Evolutionary conservation across 2,113 vertebrate genomes (phyloP), one percentile per base, ranked within the genome.

Genomic region (Lepus europaeus): DNA sequence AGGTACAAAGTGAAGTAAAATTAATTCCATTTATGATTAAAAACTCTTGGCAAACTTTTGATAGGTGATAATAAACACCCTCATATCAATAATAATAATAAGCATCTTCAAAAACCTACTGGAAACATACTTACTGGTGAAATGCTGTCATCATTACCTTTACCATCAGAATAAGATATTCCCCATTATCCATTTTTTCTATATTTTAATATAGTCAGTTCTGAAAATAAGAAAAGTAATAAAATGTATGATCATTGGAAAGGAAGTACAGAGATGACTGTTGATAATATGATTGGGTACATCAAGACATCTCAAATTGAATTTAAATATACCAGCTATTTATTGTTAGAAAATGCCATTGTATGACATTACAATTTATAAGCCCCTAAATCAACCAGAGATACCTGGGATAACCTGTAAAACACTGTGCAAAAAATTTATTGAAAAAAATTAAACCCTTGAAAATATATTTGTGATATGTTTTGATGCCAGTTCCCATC

Each of bases 191-290:
- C 85, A 36, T 68, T 90, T 45, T 90, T 87, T 90, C 73, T n/a
- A 20, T 33, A 64, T 53, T 92, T 86, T 81, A 82, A 66, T 39
- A 90, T 61, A 81, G 25, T 82, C 66, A 90, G 63, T 69, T 49
- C 9, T 59, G 36, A 74, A 91, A 73, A 91, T 66, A 83, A 81
- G 22, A 64, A 73, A 84, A 88, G 53, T 74, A 88, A 76, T 84
- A 49, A 83, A 86, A 87, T 11, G 2, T 68, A 25, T 93, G 36
- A 76, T 80, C 63, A 91, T 85, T 51, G 53, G 29, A 80, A 88
- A 81, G 7, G 23, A 70, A 76, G 31, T 59, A 19, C n/a, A 49
- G 70, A 68, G 9, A 84, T 68, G 8, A 80, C 33, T 45, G 59
- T 78, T 76, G 68, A 80, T 80, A 88, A 83, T 36, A 72, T 80